phyloP scores from a whole-genome alignment of 2,888 invertebrate species.

The Cactoblastis cactorum region DNA sequence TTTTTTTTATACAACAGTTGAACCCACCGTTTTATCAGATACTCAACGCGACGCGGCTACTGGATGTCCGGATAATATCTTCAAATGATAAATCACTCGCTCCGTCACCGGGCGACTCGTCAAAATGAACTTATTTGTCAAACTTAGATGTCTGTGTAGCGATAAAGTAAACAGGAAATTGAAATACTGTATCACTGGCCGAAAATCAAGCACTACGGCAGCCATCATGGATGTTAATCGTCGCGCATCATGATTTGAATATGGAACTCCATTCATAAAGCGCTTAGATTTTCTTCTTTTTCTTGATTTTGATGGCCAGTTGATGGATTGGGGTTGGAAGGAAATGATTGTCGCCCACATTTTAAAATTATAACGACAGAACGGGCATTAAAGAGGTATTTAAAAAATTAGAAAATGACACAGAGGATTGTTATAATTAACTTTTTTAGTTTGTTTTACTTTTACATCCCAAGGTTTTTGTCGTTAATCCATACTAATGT shows the following conservation, averaged over 20 bases:
- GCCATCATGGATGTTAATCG: slow-evolving; percentile 73
- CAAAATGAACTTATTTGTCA: slow-evolving; percentile 78
- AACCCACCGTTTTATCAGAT: slow-evolving; percentile 28
- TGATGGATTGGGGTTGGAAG: slow-evolving; percentile 52
- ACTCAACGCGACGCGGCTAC: slow-evolving; percentile 45
- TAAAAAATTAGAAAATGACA: too few relatives aligned
- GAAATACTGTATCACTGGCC: slow-evolving; percentile 73
- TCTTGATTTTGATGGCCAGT: slow-evolving; percentile 37
- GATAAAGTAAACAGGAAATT: slow-evolving; percentile 76
- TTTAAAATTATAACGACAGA: not conserved
- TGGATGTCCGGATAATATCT: slow-evolving; percentile 44
- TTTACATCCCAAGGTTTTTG: too few relatives aligned
- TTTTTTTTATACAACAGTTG: not conserved
- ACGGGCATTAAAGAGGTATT: not conserved
- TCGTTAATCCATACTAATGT: too few relatives aligned
- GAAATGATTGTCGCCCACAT: slow-evolving; percentile 44
- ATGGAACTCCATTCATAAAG: slow-evolving; percentile 60
- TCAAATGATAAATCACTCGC: slow-evolving; percentile 58
- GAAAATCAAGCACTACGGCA: slow-evolving; percentile 56
- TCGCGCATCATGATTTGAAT: slow-evolving; percentile 63
- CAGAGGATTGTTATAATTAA: too few relatives aligned
- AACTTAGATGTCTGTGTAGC: slow-evolving; percentile 63
- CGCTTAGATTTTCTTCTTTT: slow-evolving; percentile 40
- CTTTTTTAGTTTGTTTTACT: too few relatives aligned
- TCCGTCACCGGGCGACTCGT: slow-evolving; percentile 62